Conservation (phyloP, 2,113 vertebrate species). For the Mesocricetus auratus region DNA sequence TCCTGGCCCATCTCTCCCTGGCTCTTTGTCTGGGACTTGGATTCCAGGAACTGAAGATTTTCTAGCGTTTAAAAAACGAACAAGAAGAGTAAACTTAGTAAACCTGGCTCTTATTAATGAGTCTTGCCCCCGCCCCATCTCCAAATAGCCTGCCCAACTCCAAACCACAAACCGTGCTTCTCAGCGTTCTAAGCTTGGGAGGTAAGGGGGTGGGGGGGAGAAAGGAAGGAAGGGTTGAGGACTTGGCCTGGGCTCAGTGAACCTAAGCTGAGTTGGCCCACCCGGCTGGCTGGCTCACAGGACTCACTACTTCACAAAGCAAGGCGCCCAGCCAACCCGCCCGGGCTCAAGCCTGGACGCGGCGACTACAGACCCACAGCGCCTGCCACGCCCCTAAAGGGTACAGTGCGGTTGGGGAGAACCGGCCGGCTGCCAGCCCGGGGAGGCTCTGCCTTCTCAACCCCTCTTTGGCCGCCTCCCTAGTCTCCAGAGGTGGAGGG, state of each 20-base stretch:
- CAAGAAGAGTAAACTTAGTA: background rate
- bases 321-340: slow-evolving; percentile 55
- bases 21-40: slow-evolving; percentile 14
- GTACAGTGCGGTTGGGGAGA: background rate
- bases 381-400: slow-evolving; percentile 64
- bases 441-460: background rate
- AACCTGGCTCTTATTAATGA: background rate
- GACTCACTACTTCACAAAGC: slow-evolving; percentile 42
- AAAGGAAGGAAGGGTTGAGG: background rate
- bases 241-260: slow-evolving; percentile 32
- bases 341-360: slow-evolving; percentile 38
- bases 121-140: background rate
- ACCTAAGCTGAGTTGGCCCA: slow-evolving; percentile 16
- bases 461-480: background rate
- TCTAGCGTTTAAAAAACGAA: slow-evolving; percentile 51
- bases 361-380: background rate
- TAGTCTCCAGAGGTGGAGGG: background rate
- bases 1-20: background rate
- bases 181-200: background rate
- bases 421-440: background rate
- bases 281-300: slow-evolving; percentile 6
- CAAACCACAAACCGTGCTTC: background rate
- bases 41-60: background rate
- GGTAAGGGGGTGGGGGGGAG: background rate
- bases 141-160: background rate